Evolutionary conservation across 2,113 vertebrate species (phyloP), one percentile per base, ranked within the genome.

Genomic region (Cryptomyrus ogoouensis): DNA sequence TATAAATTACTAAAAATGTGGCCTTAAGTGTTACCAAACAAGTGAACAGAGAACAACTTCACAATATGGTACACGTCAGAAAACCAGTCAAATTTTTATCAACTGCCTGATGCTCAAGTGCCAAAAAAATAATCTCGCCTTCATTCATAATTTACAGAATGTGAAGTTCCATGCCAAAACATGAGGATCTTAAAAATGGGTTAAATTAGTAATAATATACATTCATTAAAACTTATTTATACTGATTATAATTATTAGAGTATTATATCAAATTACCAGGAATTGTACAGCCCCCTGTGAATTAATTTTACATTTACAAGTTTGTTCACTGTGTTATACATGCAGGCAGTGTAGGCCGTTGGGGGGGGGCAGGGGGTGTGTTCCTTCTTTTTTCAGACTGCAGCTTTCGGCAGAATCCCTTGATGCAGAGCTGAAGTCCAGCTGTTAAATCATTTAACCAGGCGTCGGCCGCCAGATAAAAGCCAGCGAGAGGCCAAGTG

Each of bases 371-470:
- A 7, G 21, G 46, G 35, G 5, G 5, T 6, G 17, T 19, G 46
- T 15, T 7, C 21, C 27, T 87, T 52, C 13, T 1, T 52, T 52
- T 42, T 87, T 27, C 49, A 52, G 13, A 53, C 13, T 53, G 50
- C 27, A 80, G 31, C 70, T 77, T 89, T n/a, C 46, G 50, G n/a
- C 66, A 52, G 24, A 80, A 50, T 80, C 17, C n/a, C 88, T 35
- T n/a, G 31, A 50, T 49, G 46, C 46, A 27, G 5, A 80, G 13
- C 70, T 42, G 52, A 44, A 62, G 52, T 88, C 87, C 87, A 88
- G 53, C 56, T 88, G 87, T 88, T 88, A 62, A 88, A 88, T 88
- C 53, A 44, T 88, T 88, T 58, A 66, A 42, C 52, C 31, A 39
- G 21, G 35, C 53, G 53, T 62, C 21, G 58, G 56, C 31, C 24